phyloP scores from a whole-genome alignment of 2,797 vertebrate genomes.

The Pseudopleuronectes americanus region DNA sequence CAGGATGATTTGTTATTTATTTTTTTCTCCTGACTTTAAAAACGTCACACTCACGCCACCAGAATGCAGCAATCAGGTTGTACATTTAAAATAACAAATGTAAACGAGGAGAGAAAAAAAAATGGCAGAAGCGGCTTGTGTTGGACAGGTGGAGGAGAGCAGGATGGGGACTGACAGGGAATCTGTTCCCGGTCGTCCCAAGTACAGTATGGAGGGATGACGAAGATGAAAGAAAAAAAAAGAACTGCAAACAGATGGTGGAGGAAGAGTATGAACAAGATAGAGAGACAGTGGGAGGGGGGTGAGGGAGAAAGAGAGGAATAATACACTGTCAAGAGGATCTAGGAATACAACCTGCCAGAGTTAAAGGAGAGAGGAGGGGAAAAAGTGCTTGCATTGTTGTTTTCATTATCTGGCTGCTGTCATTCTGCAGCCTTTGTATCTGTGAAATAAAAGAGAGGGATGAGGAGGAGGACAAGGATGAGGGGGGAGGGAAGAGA shows the following conservation, averaged over 20 bases:
- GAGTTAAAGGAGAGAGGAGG: slow-evolving; percentile 74
- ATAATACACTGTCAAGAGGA: slow-evolving; percentile 54
- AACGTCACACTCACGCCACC: slow-evolving; percentile 30
- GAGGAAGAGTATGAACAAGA: slow-evolving; percentile 60
- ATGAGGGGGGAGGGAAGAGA: slow-evolving; percentile 60
- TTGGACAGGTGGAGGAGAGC: slow-evolving; percentile 70
- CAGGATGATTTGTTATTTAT: slow-evolving; percentile 41
- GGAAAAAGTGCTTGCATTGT: slow-evolving; percentile 93
- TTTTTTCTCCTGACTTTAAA: slow-evolving; percentile 28
- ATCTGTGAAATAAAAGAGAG: slow-evolving; percentile 95
- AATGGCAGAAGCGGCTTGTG: slow-evolving; percentile 19
- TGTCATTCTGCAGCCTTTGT: slow-evolving; percentile 98
- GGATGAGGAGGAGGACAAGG: slow-evolving; percentile 83
- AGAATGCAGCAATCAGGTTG: not conserved
- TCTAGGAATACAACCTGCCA: slow-evolving; percentile 74
- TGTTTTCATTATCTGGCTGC: slow-evolving; percentile 99
- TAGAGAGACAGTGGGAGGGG: slow-evolving; percentile 46
- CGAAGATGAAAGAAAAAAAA: slow-evolving; percentile 79
- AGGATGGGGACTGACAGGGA: slow-evolving; percentile 66
- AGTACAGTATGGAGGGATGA: slow-evolving; percentile 75
- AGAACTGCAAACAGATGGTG: slow-evolving; percentile 78
- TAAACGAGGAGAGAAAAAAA: slow-evolving; percentile 9
- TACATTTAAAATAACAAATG: slow-evolving; percentile 47
- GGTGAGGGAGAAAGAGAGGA: slow-evolving; percentile 18
- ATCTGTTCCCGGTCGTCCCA: slow-evolving; percentile 66